Conservation (phyloP, 2,888 invertebrate genomes). For the Cerceris rybyensis region DNA sequence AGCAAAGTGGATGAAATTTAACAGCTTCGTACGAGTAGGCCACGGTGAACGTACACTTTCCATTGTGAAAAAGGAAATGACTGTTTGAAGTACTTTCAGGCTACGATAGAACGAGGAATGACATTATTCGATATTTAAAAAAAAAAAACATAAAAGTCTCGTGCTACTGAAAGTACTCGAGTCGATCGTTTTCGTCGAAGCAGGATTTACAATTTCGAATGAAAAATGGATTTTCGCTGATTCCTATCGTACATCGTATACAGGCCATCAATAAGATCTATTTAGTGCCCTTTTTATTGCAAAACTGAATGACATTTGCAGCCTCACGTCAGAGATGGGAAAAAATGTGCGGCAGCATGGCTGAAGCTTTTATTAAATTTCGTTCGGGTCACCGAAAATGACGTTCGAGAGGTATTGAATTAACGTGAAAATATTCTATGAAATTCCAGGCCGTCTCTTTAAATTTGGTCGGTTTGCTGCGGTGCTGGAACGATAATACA, state of each 20-base stretch:
- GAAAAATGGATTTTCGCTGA: conserved; percentile 43
- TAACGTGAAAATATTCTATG: neutral
- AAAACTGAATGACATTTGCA: neutral
- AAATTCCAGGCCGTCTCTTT: neutral
- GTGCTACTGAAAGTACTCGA: conserved; percentile 33
- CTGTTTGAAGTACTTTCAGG: conserved; percentile 11
- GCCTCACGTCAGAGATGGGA: neutral
- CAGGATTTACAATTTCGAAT: conserved; percentile 41
- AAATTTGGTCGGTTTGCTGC: neutral
- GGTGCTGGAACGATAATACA: neutral
- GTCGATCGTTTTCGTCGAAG: conserved; percentile 15
- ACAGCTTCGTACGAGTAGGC: neutral
- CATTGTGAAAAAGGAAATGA: conserved; percentile 5
- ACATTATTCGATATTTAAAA: conserved; percentile 15
- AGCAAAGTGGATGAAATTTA: conserved; percentile 5
- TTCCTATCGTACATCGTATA: conserved; percentile 4
- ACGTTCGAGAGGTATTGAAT: neutral
- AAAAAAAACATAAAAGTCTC: conserved; percentile 20
- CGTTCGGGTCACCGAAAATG: conserved; percentile 9
- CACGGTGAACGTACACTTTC: neutral
- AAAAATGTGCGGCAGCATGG: conserved; percentile 9
- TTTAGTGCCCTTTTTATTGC: conserved; percentile 28
- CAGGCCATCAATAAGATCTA: conserved; percentile 51
- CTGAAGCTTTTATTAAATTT: conserved; percentile 38
- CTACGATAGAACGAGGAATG: conserved; percentile 20